Evolutionary conservation across 2,888 invertebrate genomes (phyloP).

Genomic region (Drosophila helvetica): DNA sequence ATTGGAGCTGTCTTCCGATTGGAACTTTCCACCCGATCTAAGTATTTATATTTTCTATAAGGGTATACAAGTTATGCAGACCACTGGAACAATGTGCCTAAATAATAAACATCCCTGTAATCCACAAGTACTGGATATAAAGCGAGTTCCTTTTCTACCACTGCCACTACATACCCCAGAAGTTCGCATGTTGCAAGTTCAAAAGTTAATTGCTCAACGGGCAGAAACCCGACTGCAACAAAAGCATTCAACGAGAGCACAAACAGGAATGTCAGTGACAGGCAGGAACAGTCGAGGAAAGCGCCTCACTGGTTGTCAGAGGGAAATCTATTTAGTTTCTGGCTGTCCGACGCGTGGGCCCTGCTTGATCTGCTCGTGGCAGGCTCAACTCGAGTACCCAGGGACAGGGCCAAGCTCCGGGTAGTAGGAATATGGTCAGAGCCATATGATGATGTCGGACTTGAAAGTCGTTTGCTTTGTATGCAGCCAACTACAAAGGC

Average conservation of each 20-base stretch:
- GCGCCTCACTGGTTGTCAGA: not conserved
- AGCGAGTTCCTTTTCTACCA: not conserved
- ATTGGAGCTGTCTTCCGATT: no score
- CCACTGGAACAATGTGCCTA: no score
- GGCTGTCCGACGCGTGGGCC: not conserved
- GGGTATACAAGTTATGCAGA: no score
- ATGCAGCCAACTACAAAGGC: slow-evolving; percentile 65
- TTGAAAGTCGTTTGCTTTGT: slow-evolving; percentile 46
- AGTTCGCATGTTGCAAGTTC: not conserved
- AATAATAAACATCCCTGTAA: no score
- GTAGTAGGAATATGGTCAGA: not conserved
- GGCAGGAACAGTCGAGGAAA: not conserved
- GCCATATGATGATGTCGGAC: slow-evolving; percentile 1
- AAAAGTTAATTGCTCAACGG: slow-evolving; percentile 19
- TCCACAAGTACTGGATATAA: not conserved
- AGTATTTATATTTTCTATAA: no score
- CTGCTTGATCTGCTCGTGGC: slow-evolving; percentile 10
- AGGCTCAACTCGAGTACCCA: slow-evolving; percentile 2
- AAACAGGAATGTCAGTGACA: slow-evolving; percentile 10
- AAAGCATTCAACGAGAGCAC: slow-evolving; percentile 1
- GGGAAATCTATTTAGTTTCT: not conserved
- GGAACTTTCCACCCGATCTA: no score
- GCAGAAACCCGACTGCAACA: not conserved
- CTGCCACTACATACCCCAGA: not conserved
- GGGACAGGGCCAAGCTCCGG: not conserved